Percentiles rank a stretch among this genome's conserved stretches.
Conservation (phyloP, 2,113 vertebrate genomes). For the Mixornis gularis region DNA sequence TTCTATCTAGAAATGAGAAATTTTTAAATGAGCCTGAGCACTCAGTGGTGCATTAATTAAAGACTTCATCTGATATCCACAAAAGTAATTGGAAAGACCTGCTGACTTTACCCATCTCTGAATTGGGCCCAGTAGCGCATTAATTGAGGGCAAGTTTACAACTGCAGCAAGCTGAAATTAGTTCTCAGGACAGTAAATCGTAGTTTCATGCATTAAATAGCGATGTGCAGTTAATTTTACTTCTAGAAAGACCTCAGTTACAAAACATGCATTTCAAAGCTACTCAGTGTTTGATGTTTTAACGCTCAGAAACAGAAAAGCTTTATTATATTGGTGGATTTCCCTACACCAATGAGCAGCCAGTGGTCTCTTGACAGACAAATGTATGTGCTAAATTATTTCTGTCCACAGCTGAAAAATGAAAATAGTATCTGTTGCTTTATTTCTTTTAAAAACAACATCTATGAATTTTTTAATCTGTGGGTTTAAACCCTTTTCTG, state of each 20-base stretch:
- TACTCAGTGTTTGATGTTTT: background rate
- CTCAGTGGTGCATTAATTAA: constrained; percentile 49
- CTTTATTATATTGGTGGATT: background rate
- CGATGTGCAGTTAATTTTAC: background rate
- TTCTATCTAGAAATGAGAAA: constrained; percentile 31
- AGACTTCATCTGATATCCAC: constrained; percentile 44
- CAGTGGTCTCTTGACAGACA: background rate
- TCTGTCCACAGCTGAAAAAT: background rate
- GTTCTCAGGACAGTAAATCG: constrained; percentile 18
- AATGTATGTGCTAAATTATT: background rate
- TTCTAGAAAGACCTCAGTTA: background rate
- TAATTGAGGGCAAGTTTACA: constrained; percentile 23
- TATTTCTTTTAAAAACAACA: background rate
- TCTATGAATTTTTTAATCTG: background rate
- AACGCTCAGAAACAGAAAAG: background rate
- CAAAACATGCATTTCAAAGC: background rate
- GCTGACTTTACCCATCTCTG: constrained; percentile 16
- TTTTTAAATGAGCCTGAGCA: constrained; percentile 32
- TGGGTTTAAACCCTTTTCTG: background rate
- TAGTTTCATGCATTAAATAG: background rate
- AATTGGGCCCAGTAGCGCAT: constrained; percentile 6
- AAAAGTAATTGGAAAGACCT: constrained; percentile 52
- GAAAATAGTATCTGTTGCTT: background rate
- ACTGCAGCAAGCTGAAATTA: constrained; percentile 9
- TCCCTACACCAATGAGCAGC: background rate